phyloP scores from a whole-genome alignment of 2,888 invertebrate species.

The Diloba caeruleocephala region DNA sequence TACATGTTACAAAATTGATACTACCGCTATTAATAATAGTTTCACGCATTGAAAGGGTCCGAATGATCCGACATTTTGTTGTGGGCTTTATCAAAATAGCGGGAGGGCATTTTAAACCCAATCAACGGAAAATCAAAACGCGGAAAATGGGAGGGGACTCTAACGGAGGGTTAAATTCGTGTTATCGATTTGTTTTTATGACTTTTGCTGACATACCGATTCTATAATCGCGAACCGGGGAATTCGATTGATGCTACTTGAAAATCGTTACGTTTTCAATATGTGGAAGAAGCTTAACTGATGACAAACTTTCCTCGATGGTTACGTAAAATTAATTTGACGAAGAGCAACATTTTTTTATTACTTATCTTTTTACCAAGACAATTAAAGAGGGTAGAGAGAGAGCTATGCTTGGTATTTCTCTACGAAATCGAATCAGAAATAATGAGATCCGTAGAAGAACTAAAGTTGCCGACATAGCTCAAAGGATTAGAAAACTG shows the following conservation, averaged over 20 bases:
- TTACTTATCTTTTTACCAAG: neutral
- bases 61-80: conserved; percentile 73
- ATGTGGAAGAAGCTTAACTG: conserved; percentile 29
- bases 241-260: conserved; percentile 49
- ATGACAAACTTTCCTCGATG: neutral
- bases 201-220: conserved; percentile 81
- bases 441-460: no score
- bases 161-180: conserved; percentile 86
- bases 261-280: conserved; percentile 27
- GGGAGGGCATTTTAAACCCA: conserved; percentile 86
- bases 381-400: no score
- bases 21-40: conserved; percentile 55
- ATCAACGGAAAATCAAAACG: conserved; percentile 88
- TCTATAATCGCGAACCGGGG: conserved; percentile 61
- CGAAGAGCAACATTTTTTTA: neutral
- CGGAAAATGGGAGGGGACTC: conserved; percentile 85
- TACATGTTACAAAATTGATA: conserved; percentile 53
- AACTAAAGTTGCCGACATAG: no score
- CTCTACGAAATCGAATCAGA: no score
- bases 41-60: conserved; percentile 69
- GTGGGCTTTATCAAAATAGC: conserved; percentile 80
- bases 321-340: neutral
- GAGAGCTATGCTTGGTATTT: no score
- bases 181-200: conserved; percentile 87
- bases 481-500: no score